Percentiles rank a stretch among this genome's conserved stretches.
phyloP scores from a whole-genome alignment of 2,888 invertebrate genomes.

The Drosophila anceps region DNA sequence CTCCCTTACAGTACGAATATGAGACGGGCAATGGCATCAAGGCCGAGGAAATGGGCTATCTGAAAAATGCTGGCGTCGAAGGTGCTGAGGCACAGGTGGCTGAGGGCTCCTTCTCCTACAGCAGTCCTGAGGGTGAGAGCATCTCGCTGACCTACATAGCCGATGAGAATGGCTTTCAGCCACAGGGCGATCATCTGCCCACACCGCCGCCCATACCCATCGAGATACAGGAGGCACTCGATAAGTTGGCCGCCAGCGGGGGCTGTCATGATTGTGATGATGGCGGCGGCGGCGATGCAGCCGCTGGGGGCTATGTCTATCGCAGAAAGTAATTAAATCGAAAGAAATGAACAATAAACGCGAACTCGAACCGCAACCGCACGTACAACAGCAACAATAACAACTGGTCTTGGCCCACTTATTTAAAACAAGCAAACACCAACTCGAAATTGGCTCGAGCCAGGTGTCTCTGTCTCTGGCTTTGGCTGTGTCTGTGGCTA shows the following conservation, averaged over 20 bases:
- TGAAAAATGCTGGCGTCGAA: conserved; percentile 89
- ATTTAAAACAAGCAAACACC: conserved; percentile 82
- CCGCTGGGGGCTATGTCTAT: conserved; percentile 64
- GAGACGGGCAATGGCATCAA: conserved; percentile 91
- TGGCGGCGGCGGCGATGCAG: conserved; percentile 34
- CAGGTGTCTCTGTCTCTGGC: conserved; percentile 17
- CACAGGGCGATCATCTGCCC: conserved; percentile 90
- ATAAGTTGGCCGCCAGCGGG: conserved; percentile 81
- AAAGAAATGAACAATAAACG: conserved; percentile 19
- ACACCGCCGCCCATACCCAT: conserved; percentile 93
- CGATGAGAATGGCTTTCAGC: conserved; percentile 89
- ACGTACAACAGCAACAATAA: background rate
- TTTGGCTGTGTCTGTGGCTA: background rate
- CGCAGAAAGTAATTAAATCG: conserved; percentile 38
- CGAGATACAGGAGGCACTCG: conserved; percentile 87
- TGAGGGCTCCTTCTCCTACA: conserved; percentile 90
- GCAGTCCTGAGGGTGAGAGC: conserved; percentile 90
- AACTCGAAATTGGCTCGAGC: conserved; percentile 68
- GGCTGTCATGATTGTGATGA: conserved; percentile 81
- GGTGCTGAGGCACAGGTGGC: conserved; percentile 89
- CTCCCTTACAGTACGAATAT: conserved; percentile 87
- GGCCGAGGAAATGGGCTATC: conserved; percentile 89
- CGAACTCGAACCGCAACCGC: conserved; percentile 3
- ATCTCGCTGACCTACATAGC: conserved; percentile 89
- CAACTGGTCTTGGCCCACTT: conserved; percentile 54